Base-by-base conservation (phyloP, 2,888 invertebrate species). In the Chalcosyrphus nemorum region DNA sequence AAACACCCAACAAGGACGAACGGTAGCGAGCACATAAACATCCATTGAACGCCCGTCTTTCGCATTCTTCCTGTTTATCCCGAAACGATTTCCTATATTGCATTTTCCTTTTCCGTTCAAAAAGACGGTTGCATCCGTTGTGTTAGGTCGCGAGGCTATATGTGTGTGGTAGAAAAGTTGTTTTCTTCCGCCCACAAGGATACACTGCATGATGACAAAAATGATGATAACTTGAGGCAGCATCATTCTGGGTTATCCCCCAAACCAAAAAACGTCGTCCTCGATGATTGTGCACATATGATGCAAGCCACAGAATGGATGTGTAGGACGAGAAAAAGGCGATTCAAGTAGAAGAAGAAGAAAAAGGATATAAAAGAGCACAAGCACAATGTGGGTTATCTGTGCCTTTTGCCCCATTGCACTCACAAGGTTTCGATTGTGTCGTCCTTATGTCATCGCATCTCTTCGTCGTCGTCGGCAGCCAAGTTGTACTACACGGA, bases 81-180 rank as follows among this genome's bases (percentile, higher is more conserved):
- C 88, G 89, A 90, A 90, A 89, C 89, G 90, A 90, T 90, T 90
- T 90, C 90, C 90, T 89, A 88, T 89, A 90, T 90, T 90, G 89
- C 89, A 90, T 89, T 90, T 90, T 89, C 88, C 89, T 88, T 88
- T 90, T 90, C 90, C 90, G 90, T 81, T 87, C 84, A 87, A 86
- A 89, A 87, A 88, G 89, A 89, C 88, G 88, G n/a, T 87, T 87
- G 88, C 89, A 90, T 89, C 90, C 89, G 90, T 75, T 82, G 71
- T 35, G 54, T 24, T 43, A 68, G 66, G 52, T 52, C 56, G 56
- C 66, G 50, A n/a, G 13, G 38, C 38, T 38, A 38, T 7, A 17
- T 54, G 15, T 59, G 72, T 52, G 21, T 41, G 78, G 45, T 50
- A 24, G 43, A 63, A 71, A 70, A 76, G 43, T 45, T 71, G 65